Conservation (phyloP, 2,797 vertebrate species). For the Crenuchus spilurus region DNA sequence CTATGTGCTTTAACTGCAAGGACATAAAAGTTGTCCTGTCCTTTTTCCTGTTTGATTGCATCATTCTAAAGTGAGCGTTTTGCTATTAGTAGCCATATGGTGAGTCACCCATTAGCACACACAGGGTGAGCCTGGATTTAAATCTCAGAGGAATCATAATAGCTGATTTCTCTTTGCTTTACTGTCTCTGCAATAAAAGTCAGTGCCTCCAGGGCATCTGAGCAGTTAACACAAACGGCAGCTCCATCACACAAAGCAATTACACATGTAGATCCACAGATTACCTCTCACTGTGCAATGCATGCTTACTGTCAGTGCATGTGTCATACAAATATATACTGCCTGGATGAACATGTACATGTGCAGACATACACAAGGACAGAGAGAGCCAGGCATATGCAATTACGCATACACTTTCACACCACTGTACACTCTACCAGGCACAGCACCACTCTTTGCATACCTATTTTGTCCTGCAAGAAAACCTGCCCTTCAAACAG, state of each 20-base stretch:
- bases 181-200: slow-evolving; percentile 26
- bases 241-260: slow-evolving; percentile 29
- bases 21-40: slow-evolving; percentile 22
- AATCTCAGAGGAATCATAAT: slow-evolving; percentile 30
- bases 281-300: slow-evolving; percentile 17
- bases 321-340: not conserved
- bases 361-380: not conserved
- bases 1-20: slow-evolving; percentile 18
- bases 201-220: slow-evolving; percentile 12
- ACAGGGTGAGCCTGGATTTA: slow-evolving; percentile 8
- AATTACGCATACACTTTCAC: not conserved
- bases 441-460: too few species aligned
- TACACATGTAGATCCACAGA: slow-evolving; percentile 42
- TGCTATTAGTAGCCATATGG: slow-evolving; percentile 37
- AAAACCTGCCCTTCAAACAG: too few species aligned
- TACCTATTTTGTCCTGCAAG: too few species aligned
- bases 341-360: not conserved
- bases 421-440: too few species aligned
- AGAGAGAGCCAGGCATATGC: not conserved
- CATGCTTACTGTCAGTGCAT: not conserved
- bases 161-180: slow-evolving; percentile 33
- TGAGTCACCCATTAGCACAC: slow-evolving; percentile 24
- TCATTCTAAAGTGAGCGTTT: slow-evolving; percentile 19
- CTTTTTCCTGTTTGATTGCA: slow-evolving; percentile 20
- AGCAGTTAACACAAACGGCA: slow-evolving; percentile 15